Evolutionary conservation across 2,113 vertebrate species (phyloP).

Genomic region (Anarrhichthys ocellatus): DNA sequence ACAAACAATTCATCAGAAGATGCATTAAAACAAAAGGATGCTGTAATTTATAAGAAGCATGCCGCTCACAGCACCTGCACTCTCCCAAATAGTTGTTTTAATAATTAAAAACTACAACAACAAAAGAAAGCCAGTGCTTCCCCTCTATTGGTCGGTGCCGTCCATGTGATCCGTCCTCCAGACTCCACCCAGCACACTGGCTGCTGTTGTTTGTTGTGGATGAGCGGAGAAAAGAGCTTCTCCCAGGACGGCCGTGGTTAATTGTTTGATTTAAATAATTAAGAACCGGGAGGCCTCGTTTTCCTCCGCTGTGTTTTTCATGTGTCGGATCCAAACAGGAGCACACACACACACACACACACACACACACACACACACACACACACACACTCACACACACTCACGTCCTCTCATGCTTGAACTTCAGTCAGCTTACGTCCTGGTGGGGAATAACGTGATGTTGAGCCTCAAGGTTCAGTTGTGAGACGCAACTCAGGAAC

Average conservation of each 20-base stretch:
- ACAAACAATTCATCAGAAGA: neutral
- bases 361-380: constrained; percentile 27
- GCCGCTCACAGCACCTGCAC: constrained; percentile 36
- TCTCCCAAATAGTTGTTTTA: constrained; percentile 43
- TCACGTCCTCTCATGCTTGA: neutral
- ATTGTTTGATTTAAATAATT: constrained; percentile 83
- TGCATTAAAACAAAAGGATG: neutral
- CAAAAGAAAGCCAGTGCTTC: constrained; percentile 3
- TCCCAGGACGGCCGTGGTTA: constrained; percentile 65
- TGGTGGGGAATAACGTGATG: too few relatives aligned
- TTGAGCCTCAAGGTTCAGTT: neutral
- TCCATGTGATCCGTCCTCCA: constrained; percentile 46
- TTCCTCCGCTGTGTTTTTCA: constrained; percentile 64
- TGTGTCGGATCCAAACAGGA: constrained; percentile 62
- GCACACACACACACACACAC: neutral
- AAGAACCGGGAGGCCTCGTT: constrained; percentile 69
- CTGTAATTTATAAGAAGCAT: constrained; percentile 7
- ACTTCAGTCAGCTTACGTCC: neutral
- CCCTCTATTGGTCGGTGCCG: constrained; percentile 31
- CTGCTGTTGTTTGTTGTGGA: constrained; percentile 46
- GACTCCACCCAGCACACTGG: constrained; percentile 35
- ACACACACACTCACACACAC: constrained; percentile 14
- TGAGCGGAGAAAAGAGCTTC: constrained; percentile 53
- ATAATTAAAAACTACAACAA: constrained; percentile 59
- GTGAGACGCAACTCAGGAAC: neutral